These are phyloP conservation scores for Rhincodon typus DNA, from an alignment of 2,797 vertebrate species.

Conservation along the genomic window DNA sequence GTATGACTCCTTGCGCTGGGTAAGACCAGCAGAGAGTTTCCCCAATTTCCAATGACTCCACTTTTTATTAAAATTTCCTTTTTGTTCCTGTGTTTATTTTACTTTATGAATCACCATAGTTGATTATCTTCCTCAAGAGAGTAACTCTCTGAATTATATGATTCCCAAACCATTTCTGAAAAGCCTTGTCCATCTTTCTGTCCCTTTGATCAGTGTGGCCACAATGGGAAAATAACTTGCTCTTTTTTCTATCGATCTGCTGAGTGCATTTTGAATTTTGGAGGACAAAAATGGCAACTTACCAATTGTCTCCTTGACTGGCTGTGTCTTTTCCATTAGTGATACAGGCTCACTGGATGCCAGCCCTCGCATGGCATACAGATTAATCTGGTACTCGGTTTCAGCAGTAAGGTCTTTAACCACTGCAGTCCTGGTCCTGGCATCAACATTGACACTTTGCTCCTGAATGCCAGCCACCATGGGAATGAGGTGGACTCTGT, in stretches of 20 bases:
- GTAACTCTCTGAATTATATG: neutral
- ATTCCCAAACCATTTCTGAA: neutral
- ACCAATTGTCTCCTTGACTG: constrained; percentile 80
- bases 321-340: constrained; percentile 76
- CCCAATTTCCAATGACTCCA: neutral
- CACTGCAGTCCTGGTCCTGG: constrained; percentile 65
- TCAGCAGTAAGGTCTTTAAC: constrained; percentile 79
- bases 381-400: constrained; percentile 78
- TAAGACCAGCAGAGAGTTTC: neutral
- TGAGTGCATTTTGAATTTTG: neutral
- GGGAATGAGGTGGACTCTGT: constrained; percentile 77
- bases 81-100: neutral
- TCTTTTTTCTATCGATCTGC: neutral
- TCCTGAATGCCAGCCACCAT: constrained; percentile 69
- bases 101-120: neutral
- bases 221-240: neutral
- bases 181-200: neutral
- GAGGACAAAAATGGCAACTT: constrained; percentile 48
- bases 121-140: neutral
- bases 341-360: constrained; percentile 72
- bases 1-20: neutral
- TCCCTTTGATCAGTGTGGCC: neutral
- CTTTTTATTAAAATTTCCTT: neutral
- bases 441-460: constrained; percentile 73
- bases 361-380: constrained; percentile 78